A percentile compares a stretch with the other conserved stretches of the same genome.
Evolutionary conservation across 2,797 vertebrate species (phyloP).

Genomic region (Darevskia mixta): DNA sequence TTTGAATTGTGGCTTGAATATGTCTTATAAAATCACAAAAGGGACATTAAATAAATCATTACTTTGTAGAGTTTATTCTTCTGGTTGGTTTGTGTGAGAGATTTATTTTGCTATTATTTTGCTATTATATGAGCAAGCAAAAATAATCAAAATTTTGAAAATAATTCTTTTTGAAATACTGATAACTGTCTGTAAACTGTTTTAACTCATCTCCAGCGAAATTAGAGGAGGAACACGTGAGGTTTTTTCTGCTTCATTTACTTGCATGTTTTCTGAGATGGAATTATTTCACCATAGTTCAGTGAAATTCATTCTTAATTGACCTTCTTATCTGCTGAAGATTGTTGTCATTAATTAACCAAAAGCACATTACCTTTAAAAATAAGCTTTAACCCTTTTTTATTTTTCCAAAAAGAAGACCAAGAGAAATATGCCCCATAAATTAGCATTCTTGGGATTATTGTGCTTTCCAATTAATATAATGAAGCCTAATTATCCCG

Average conservation of each 20-base stretch:
- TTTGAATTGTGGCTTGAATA: too few species aligned
- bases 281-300: neutral
- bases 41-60: too few species aligned
- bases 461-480: neutral
- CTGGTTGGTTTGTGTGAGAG: too few species aligned
- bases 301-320: neutral
- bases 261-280: neutral
- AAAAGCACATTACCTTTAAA: neutral
- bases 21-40: too few species aligned
- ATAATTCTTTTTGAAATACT: neutral
- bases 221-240: neutral
- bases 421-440: neutral
- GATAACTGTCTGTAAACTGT: neutral
- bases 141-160: neutral
- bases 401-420: neutral
- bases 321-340: neutral
- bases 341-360: neutral
- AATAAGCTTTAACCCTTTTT: neutral
- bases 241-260: neutral
- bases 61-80: too few species aligned
- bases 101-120: too few species aligned
- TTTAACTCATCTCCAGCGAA: slow-evolving; percentile 1
- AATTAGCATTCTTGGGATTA: neutral
- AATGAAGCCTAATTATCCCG: slow-evolving; percentile 2
- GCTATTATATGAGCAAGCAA: too few species aligned